Conservation (phyloP, 2,797 vertebrate species). For the Halcyon smyrnensis region DNA sequence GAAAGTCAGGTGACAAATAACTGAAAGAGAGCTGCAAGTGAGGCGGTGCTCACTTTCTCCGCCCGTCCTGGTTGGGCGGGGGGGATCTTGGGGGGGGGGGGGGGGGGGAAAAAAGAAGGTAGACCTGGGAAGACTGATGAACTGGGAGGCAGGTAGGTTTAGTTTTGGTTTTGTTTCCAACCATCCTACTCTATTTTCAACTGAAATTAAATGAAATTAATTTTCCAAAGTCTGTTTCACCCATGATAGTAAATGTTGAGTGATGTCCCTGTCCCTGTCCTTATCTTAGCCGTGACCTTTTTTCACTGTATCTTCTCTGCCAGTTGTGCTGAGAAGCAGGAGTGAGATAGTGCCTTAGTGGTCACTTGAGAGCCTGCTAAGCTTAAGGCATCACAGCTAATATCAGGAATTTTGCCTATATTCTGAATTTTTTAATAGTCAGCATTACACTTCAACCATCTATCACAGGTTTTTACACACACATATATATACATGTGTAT, state of each 20-base stretch:
- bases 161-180: not conserved
- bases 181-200: not conserved
- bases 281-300: not conserved
- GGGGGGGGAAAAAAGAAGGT: accelerated
- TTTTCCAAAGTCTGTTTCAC: not conserved
- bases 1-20: no score
- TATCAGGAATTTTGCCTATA: not conserved
- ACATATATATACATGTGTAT: not conserved
- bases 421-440: not conserved
- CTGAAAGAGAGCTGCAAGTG: no score
- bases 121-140: not conserved
- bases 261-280: not conserved
- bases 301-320: not conserved
- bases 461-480: not conserved
- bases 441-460: not conserved
- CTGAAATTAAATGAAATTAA: not conserved
- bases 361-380: not conserved
- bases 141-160: not conserved
- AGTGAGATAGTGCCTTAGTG: not conserved
- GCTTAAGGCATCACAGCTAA: not conserved
- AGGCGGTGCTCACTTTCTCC: no score
- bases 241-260: not conserved
- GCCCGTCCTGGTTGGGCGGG: no score
- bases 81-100: no score
- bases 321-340: not conserved